Base-by-base conservation (phyloP, 2,888 invertebrate species). In the Sericinus montela region DNA sequence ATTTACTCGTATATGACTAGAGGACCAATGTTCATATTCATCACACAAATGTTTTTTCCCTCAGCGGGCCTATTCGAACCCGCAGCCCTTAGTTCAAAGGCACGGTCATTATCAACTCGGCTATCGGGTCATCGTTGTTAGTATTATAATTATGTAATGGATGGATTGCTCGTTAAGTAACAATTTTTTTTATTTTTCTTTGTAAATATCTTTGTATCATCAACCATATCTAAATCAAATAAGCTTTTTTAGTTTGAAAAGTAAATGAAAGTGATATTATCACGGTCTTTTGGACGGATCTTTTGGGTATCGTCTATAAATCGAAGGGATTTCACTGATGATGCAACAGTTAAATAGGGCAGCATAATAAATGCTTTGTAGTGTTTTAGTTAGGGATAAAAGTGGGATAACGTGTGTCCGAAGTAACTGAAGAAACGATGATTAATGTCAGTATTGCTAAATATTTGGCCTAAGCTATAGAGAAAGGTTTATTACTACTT, bases 321-420 rank as follows among this genome's bases (percentile, higher is more conserved):
- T 60, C 53, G 51, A 38, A 47, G 48, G 52, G 56, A 59, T 60
- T 58, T 43, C 46, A 53, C 50, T 50, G 10, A 11, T 11, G 32
- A 32, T 32, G 55, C 52, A 44, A 48, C 44, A 48, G 52, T 48
- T 56, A 60, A 51, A 58, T 59, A 57, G 61, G 60, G 57, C 59
- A 51, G 39, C 60, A 58, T 52, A 61, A 61, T 59, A 63, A 54
- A 58, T 54, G 49, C 48, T 50, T 52, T 41, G 36, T 44, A 51
- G 52, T 34, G 38, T 38, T 45, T 25, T 30, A 42, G 41, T 34
- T 32, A 25, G 14, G 41, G 50, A 45, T 46, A 15, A 50, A 44
- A 23, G 34, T 14, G 5, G 40, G 15, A 41, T 30, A 39, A n/a
- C 29, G 30, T 1, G 32, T 49, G 44, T 44, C n/a, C 35, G 38